Conservation (phyloP, 2,113 vertebrate genomes). For the Cichladusa arquata region DNA sequence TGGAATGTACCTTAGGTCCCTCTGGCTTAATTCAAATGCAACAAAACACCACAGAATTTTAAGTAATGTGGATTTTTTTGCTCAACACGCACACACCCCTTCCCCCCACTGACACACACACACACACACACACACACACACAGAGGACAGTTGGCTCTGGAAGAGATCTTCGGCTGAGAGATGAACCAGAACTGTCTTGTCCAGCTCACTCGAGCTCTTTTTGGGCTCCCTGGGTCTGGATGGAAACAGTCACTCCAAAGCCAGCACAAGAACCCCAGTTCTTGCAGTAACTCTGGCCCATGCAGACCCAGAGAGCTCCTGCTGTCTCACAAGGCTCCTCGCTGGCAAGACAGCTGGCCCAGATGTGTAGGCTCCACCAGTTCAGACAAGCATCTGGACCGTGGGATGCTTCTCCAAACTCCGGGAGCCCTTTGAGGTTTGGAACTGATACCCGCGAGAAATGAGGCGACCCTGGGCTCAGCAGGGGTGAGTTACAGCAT, state of each 20-base stretch:
- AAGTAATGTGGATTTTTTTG: background rate
- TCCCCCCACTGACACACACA: background rate
- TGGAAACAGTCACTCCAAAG: conserved; percentile 11
- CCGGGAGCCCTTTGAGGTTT: conserved; percentile 35
- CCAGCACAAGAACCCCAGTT: conserved; percentile 1
- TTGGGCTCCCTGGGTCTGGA: conserved; percentile 28
- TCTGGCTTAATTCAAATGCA: background rate
- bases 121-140: background rate
- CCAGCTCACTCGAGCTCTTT: background rate
- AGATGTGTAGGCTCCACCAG: conserved; percentile 12
- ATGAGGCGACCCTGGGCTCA: conserved; percentile 15
- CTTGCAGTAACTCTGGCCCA: conserved; percentile 26
- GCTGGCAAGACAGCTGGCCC: conserved; percentile 5
- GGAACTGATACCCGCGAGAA: conserved; percentile 43
- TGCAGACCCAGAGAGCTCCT: conserved; percentile 15
- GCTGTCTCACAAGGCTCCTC: background rate
- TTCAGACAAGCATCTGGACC: conserved; percentile 52
- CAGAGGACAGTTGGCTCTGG: conserved; percentile 35
- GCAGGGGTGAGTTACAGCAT: conserved; percentile 37
- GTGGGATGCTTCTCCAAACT: conserved; percentile 34
- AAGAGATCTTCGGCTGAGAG: conserved; percentile 50
- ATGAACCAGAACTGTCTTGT: conserved; percentile 44
- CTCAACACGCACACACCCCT: background rate
- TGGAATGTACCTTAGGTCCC: background rate
- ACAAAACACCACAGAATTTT: background rate